Evolutionary conservation across 1,140 invertebrate genomes (phyloP).

Genomic region (Pachyrhynchus sulphureomaculatus): DNA sequence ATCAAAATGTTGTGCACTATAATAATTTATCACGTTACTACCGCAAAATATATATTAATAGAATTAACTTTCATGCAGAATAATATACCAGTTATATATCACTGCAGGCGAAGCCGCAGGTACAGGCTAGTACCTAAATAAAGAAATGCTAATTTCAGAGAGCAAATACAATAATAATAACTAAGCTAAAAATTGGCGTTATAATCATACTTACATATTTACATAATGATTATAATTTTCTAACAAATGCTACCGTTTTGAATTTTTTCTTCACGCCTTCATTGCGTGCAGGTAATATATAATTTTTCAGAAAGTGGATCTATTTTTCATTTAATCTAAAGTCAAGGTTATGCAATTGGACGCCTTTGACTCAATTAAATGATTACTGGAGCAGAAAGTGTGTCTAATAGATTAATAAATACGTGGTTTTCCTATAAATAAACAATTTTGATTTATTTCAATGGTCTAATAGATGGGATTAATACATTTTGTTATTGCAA

Average conservation of each 20-base stretch:
- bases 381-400: conserved; percentile 20
- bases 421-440: conserved; percentile 14
- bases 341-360: conserved; percentile 16
- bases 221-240: too few relatives aligned
- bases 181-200: too few relatives aligned
- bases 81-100: too few relatives aligned
- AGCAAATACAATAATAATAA: too few relatives aligned
- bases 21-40: too few relatives aligned
- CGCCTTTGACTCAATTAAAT: conserved; percentile 21
- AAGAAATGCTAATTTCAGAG: too few relatives aligned
- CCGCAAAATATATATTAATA: too few relatives aligned
- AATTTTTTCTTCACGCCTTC: neutral
- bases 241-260: conserved; percentile 3
- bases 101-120: too few relatives aligned
- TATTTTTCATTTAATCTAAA: conserved; percentile 12
- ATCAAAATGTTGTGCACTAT: too few relatives aligned
- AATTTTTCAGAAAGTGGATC: conserved; percentile 11
- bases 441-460: conserved; percentile 8
- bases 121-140: too few relatives aligned
- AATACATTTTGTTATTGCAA: conserved; percentile 7
- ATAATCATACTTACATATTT: too few relatives aligned
- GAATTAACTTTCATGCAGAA: too few relatives aligned
- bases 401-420: conserved; percentile 21
- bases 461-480: conserved; percentile 5
- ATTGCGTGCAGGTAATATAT: neutral